phyloP scores from a whole-genome alignment of 2,888 invertebrate genomes.

The Clunio marinus region DNA sequence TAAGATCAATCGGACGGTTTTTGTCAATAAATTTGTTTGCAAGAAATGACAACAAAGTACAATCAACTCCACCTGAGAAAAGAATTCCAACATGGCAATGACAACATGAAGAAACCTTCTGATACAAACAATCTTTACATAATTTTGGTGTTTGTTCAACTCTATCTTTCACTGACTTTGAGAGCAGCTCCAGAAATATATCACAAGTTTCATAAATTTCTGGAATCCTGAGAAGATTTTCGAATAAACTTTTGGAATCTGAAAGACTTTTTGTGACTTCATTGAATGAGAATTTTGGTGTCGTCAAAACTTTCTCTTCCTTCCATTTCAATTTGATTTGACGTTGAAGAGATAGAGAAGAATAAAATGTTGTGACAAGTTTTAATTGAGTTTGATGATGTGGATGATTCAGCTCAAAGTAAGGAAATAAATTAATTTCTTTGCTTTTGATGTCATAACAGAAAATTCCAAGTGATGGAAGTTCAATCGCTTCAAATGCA shows the following conservation, averaged over 20 bases:
- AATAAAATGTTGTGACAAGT: too few relatives aligned
- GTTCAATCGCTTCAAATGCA: constrained; percentile 56
- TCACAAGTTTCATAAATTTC: constrained; percentile 51
- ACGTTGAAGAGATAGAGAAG: too few relatives aligned
- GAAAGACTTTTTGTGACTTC: background rate
- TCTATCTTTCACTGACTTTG: constrained; percentile 59
- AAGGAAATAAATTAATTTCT: constrained; percentile 50
- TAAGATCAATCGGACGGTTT: constrained; percentile 74
- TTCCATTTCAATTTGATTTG: constrained; percentile 45
- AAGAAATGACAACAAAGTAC: constrained; percentile 80
- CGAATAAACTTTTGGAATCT: constrained; percentile 46
- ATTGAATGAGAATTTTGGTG: constrained; percentile 11
- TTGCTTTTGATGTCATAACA: constrained; percentile 50
- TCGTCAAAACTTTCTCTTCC: constrained; percentile 41
- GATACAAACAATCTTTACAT: constrained; percentile 58
- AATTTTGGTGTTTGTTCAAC: constrained; percentile 58
- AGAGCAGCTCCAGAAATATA: constrained; percentile 54
- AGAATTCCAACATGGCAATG: constrained; percentile 73
- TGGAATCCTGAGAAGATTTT: constrained; percentile 49
- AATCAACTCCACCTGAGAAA: constrained; percentile 96
- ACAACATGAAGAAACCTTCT: constrained; percentile 48
- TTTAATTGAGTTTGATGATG: constrained; percentile 47
- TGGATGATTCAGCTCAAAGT: constrained; percentile 47
- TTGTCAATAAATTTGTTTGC: constrained; percentile 64
- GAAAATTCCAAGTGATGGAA: constrained; percentile 62